Conservation (phyloP, 2,113 vertebrate genomes). For the Dicrurus megarhynchus region DNA sequence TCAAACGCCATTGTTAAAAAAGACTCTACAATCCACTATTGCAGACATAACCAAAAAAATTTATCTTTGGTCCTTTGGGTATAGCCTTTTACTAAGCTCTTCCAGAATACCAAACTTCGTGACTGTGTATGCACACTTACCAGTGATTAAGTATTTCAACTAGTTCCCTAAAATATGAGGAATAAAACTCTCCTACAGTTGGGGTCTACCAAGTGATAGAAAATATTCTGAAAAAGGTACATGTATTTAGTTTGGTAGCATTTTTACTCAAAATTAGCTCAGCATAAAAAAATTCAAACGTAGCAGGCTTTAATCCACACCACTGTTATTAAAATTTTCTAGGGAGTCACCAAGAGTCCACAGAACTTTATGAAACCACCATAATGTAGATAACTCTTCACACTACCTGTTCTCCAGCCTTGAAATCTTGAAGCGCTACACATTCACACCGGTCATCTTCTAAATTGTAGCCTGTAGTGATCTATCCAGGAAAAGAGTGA, state of each 20-base stretch:
- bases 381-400: background rate
- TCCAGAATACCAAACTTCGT: background rate
- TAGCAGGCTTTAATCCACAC: background rate
- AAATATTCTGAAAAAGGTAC: background rate
- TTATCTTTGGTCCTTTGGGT: background rate
- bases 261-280: background rate
- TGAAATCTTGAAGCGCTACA: constrained; percentile 91
- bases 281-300: background rate
- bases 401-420: constrained; percentile 88
- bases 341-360: background rate
- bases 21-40: background rate
- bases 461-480: constrained; percentile 97
- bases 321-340: background rate
- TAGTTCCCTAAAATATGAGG: background rate
- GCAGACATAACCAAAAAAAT: background rate
- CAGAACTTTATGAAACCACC: background rate
- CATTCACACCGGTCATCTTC: constrained; percentile 98
- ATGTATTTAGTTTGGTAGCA: background rate
- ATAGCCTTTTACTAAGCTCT: background rate
- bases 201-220: background rate
- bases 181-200: background rate
- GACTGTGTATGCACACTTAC: background rate
- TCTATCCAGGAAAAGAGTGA: constrained; percentile 71
- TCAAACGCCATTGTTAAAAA: background rate
- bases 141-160: background rate